Evolutionary conservation across 2,888 invertebrate genomes (phyloP).

Genomic region (Rhagonycha lutea): DNA sequence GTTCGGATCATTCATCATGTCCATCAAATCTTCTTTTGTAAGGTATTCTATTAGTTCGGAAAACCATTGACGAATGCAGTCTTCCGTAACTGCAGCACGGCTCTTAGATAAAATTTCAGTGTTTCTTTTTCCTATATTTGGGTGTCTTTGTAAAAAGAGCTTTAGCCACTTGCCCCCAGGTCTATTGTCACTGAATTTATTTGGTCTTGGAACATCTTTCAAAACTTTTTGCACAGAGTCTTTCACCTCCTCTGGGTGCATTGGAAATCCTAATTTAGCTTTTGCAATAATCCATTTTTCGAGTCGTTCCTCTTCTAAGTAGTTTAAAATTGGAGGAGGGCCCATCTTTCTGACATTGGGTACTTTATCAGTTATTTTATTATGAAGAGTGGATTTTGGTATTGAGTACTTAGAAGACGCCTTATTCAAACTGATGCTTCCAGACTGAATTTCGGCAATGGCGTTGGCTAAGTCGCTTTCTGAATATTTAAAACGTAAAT

Average conservation of each 20-base stretch:
- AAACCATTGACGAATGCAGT: neutral
- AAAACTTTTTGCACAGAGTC: neutral
- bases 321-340: neutral
- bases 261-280: neutral
- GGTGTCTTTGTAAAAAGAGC: neutral
- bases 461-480: neutral
- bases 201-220: neutral
- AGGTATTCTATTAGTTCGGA: neutral
- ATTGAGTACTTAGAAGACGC: slow-evolving; percentile 10
- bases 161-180: neutral
- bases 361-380: slow-evolving; percentile 13
- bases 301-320: neutral
- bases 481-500: neutral
- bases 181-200: neutral
- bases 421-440: neutral
- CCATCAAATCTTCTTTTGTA: slow-evolving; percentile 1
- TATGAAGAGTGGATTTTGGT: slow-evolving; percentile 25
- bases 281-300: slow-evolving; percentile 1
- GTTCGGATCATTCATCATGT: slow-evolving; percentile 9
- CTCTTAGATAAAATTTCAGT: slow-evolving; percentile 2
- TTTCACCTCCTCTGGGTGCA: neutral
- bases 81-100: slow-evolving; percentile 1
- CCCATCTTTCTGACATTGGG: slow-evolving; percentile 17
- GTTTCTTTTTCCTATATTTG: neutral
- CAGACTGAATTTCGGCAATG: neutral